Conservation (phyloP, 92 coral and sea anemone genomes). For the Montipora capitata region DNA sequence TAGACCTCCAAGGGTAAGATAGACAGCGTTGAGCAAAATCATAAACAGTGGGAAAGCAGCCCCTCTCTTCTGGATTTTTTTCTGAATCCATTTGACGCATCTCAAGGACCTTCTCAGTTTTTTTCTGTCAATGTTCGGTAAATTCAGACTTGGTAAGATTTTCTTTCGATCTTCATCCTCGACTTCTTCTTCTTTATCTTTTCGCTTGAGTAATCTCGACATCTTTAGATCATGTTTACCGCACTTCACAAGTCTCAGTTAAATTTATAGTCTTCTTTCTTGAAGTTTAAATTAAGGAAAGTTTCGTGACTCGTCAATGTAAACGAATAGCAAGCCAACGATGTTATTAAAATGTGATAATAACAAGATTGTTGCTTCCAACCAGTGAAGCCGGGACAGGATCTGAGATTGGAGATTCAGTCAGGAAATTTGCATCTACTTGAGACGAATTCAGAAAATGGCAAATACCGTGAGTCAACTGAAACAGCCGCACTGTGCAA, state of each 20-base stretch:
- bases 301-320: neutral
- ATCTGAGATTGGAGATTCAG: neutral
- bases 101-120: slow-evolving; percentile 81
- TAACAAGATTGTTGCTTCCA: slow-evolving; percentile 7
- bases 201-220: slow-evolving; percentile 63
- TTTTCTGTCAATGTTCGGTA: slow-evolving; percentile 71
- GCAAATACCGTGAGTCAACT: neutral
- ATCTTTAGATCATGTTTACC: slow-evolving; percentile 7
- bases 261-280: neutral
- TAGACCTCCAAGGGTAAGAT: slow-evolving; percentile 85
- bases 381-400: neutral
- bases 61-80: slow-evolving; percentile 79
- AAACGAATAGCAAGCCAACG: neutral
- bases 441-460: neutral
- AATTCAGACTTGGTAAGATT: slow-evolving; percentile 66
- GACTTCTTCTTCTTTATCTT: slow-evolving; percentile 49
- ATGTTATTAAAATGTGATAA: slow-evolving; percentile 14
- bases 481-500: neutral
- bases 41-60: slow-evolving; percentile 88
- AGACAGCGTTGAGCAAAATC: slow-evolving; percentile 77
- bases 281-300: slow-evolving; percentile 15
- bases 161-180: slow-evolving; percentile 57
- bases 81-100: slow-evolving; percentile 81
- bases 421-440: neutral
- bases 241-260: neutral